These are phyloP conservation scores for Myripristis jacobus DNA, from an alignment of 2,797 vertebrate genomes.

Conservation along the genomic window DNA sequence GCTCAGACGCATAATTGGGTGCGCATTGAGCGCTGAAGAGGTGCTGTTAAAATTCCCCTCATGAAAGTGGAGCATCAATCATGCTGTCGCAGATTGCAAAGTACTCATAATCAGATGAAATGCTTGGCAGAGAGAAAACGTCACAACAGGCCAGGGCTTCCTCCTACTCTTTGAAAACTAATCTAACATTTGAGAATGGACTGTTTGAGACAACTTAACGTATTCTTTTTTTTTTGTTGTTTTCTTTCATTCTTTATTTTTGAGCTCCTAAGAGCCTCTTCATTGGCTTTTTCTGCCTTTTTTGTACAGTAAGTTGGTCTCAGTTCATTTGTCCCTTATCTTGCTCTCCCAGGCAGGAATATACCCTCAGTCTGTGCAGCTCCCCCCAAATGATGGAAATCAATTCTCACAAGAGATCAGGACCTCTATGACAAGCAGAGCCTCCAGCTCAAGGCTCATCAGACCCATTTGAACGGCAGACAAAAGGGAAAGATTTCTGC, in stretches of 20 bases:
- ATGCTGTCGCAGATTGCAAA: constrained; percentile 94
- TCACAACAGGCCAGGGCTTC: constrained; percentile 83
- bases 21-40: constrained; percentile 95
- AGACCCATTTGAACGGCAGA: constrained; percentile 82
- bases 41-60: constrained; percentile 99
- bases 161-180: constrained; percentile 66
- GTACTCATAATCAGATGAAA: constrained; percentile 96
- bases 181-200: constrained; percentile 61
- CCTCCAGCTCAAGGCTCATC: constrained; percentile 80
- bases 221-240: constrained; percentile 47
- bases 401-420: constrained; percentile 85
- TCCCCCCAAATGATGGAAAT: constrained; percentile 84
- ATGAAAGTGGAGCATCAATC: constrained; percentile 98
- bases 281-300: constrained; percentile 41
- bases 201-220: constrained; percentile 51
- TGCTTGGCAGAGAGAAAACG: constrained; percentile 86
- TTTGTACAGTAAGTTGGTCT: constrained; percentile 74
- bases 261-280: constrained; percentile 15
- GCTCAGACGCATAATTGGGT: constrained; percentile 99
- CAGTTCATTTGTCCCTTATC: constrained; percentile 83
- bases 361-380: constrained; percentile 69
- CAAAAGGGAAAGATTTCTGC: constrained; percentile 82
- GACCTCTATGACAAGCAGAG: constrained; percentile 82
- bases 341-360: constrained; percentile 77
- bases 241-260: constrained; percentile 41